Percentiles rank a stretch among this genome's conserved stretches.
Conservation (phyloP, 2,888 invertebrate genomes). For the Cheilosia impressa region DNA sequence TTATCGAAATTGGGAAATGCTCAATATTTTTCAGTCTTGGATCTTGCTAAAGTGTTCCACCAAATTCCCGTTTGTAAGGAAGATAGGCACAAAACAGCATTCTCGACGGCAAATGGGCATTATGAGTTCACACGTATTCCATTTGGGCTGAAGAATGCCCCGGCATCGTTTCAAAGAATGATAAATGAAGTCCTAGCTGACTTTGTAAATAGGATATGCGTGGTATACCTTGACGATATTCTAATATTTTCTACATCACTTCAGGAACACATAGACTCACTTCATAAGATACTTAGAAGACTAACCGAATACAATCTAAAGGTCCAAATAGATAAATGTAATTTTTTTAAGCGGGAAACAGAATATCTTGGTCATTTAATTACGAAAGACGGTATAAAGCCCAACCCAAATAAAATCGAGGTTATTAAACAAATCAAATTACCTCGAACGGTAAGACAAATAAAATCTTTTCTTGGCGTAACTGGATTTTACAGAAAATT, state of each 20-base stretch:
- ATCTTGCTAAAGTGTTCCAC: too few species aligned
- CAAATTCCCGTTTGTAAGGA: too few species aligned
- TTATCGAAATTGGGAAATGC: too few species aligned
- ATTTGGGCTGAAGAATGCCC: constrained; percentile 46
- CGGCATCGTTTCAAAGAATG: constrained; percentile 25
- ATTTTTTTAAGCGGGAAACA: too few species aligned
- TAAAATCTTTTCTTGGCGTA: too few species aligned
- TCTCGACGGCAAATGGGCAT: not conserved
- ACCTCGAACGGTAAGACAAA: too few species aligned
- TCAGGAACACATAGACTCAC: constrained; percentile 22
- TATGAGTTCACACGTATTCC: not conserved
- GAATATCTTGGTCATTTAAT: too few species aligned
- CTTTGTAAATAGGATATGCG: constrained; percentile 33
- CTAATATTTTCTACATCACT: constrained; percentile 70
- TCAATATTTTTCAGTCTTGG: too few species aligned
- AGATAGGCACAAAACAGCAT: not conserved
- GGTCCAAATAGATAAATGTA: not conserved
- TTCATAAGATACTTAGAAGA: constrained; percentile 1
- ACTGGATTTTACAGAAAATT: too few species aligned
- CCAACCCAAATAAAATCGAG: too few species aligned
- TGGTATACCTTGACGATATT: constrained; percentile 76
- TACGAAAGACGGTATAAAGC: not conserved
- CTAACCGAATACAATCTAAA: constrained; percentile 27
- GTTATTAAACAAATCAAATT: too few species aligned
- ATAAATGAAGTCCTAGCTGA: constrained; percentile 22